Conservation (phyloP, 1,140 invertebrate species). For the Dendroctonus ponderosae region DNA sequence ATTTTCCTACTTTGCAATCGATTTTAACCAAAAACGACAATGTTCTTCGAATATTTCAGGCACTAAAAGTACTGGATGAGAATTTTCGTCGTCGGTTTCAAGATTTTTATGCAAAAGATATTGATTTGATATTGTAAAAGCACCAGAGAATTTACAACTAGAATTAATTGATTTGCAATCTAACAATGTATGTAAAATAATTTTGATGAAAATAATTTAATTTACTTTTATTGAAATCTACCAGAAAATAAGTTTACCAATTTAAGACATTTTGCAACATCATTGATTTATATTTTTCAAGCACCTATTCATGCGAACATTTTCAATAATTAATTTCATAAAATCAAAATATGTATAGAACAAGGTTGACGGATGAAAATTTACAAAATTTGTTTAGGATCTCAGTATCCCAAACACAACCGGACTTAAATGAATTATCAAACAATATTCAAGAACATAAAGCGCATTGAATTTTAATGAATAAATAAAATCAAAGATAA, state of each 20-base stretch:
- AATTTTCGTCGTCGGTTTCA: background rate
- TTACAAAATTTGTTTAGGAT: conserved; percentile 30
- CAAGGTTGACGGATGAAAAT: conserved; percentile 25
- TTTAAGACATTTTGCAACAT: conserved; percentile 25
- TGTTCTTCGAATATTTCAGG: conserved; percentile 7
- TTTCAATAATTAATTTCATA: conserved; percentile 13
- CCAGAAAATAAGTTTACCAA: conserved; percentile 13
- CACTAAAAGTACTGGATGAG: conserved; percentile 10
- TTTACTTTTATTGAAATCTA: conserved; percentile 16
- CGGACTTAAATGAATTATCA: too few relatives aligned
- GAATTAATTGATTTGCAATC: conserved; percentile 20
- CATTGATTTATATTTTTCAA: conserved; percentile 31
- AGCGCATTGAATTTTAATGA: too few relatives aligned
- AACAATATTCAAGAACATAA: too few relatives aligned
- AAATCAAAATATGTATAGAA: conserved; percentile 23
- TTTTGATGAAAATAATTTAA: conserved; percentile 26
- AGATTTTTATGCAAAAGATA: conserved; percentile 4
- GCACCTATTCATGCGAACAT: conserved; percentile 34
- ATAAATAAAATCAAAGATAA: too few relatives aligned
- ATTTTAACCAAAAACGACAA: conserved; percentile 12
- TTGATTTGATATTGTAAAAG: conserved; percentile 3
- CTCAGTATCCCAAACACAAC: too few relatives aligned
- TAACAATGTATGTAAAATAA: conserved; percentile 15
- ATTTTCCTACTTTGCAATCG: conserved; percentile 20
- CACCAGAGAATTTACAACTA: background rate